These are phyloP conservation scores for Caenorhabditis plicata DNA, from an alignment of 2,888 invertebrate species.

Conservation along the genomic window DNA sequence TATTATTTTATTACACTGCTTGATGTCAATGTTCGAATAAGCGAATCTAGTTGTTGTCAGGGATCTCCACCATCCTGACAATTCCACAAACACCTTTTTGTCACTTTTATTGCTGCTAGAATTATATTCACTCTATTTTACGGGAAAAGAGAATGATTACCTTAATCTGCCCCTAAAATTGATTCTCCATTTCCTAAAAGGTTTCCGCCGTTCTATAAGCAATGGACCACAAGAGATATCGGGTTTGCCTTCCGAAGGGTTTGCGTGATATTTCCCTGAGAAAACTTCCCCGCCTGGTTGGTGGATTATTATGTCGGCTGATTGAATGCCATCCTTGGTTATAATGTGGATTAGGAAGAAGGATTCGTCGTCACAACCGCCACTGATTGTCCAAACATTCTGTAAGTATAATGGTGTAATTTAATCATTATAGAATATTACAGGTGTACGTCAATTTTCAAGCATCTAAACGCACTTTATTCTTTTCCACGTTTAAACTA, in stretches of 20 bases:
- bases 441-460: too few relatives aligned
- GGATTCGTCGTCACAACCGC: too few relatives aligned
- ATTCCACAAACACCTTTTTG: constrained; percentile 15
- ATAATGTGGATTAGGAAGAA: constrained; percentile 18
- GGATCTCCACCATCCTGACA: constrained; percentile 49
- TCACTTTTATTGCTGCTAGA: constrained; percentile 5
- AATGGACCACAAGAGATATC: constrained; percentile 35
- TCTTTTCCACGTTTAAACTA: too few relatives aligned
- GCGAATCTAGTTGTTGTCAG: constrained; percentile 38
- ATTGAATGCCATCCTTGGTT: constrained; percentile 6
- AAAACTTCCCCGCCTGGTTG: constrained; percentile 10
- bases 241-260: neutral
- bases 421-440: too few relatives aligned
- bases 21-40: constrained; percentile 36
- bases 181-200: constrained; percentile 50
- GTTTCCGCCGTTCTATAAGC: constrained; percentile 41
- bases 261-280: constrained; percentile 5
- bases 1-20: constrained; percentile 6
- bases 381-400: too few relatives aligned
- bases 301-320: constrained; percentile 9
- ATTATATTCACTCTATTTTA: too few relatives aligned
- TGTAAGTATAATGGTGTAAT: too few relatives aligned
- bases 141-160: too few relatives aligned
- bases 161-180: constrained; percentile 46
- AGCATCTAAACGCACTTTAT: too few relatives aligned